Percentiles rank a stretch among this genome's conserved stretches.
These are phyloP conservation scores for Cataglyphis altisquamis DNA, from an alignment of 2,888 invertebrate species.

Conservation along the genomic window DNA sequence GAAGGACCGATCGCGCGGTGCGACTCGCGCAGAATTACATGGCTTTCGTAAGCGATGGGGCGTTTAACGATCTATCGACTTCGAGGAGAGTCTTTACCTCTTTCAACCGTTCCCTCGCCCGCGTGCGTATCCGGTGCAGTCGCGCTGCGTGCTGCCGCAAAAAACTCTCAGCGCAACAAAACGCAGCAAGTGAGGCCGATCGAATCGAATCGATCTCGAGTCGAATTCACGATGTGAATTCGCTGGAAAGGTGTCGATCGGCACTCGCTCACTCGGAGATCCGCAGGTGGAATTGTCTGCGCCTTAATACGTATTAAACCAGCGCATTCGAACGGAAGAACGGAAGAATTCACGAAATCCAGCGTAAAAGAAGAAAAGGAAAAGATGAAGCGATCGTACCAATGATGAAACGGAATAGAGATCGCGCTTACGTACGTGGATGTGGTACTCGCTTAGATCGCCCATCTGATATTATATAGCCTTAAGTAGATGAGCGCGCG, in stretches of 20 bases:
- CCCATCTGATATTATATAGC: constrained; percentile 80
- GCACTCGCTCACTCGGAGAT: not conserved
- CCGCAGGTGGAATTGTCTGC: constrained; percentile 39
- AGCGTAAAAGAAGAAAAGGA: not conserved
- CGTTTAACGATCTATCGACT: constrained; percentile 64
- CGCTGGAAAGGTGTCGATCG: not conserved
- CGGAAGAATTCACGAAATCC: constrained; percentile 15
- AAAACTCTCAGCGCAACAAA: constrained; percentile 50
- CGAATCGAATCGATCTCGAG: constrained; percentile 52
- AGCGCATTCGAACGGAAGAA: not conserved
- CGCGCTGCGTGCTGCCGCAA: constrained; percentile 35
- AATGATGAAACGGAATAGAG: constrained; percentile 61
- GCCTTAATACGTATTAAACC: not conserved
- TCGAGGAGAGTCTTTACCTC: constrained; percentile 44
- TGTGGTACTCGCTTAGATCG: constrained; percentile 81
- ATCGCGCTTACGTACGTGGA: constrained; percentile 76
- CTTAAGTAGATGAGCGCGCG: constrained; percentile 81
- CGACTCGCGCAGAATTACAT: constrained; percentile 59
- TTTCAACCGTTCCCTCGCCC: constrained; percentile 45
- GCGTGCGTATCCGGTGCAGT: constrained; percentile 44
- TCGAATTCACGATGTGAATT: constrained; percentile 50
- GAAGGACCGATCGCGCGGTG: constrained; percentile 19
- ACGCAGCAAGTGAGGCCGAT: constrained; percentile 41
- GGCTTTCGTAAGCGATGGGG: constrained; percentile 64
- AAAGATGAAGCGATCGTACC: constrained; percentile 48